Evolutionary conservation across 2,113 vertebrate genomes (phyloP), one percentile per base, ranked within the genome.

Genomic region (Brienomyrus longianalis): DNA sequence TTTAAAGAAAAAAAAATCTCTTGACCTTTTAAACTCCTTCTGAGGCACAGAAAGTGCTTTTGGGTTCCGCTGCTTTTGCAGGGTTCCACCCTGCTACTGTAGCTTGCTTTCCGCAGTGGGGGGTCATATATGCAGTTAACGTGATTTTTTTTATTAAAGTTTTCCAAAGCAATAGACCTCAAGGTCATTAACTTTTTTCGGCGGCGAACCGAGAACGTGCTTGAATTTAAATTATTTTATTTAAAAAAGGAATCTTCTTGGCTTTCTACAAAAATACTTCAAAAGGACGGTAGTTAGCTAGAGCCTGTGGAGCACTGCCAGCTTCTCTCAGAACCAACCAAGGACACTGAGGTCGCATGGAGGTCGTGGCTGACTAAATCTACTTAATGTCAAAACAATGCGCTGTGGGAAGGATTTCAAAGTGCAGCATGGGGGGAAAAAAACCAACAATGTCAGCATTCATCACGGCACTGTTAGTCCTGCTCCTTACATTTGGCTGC

Each of bases 381-480:
- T 84, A 74, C 89, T 91, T 91, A 91, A 91, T 92, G 91, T 93
- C 90, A 91, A 84, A 91, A 90, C 91, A 90, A 89, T 86, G 83
- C 90, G 54, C 50, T 91, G 83, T 89, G 90, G 88, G 90, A 91
- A 91, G 88, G 56, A 89, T 91, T 91, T 90, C 91, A 86, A 87
- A 90, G 80, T 83, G 56, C 48, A 85, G 88, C 43, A 19, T 83
- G 77, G 83, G 85, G 84, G 43, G 6, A 59, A 59, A 84, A 48
- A 48, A 48, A n/a, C n/a, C 80, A 90, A 90, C 91, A 91, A 90
- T 88, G 88, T 89, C 70, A 39, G 84, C 66, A 92, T 93, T 92
- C 91, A 92, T 92, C 86, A 90, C 31, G 50, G 39, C 51, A 48
- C 74, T 31, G 54, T 89, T 90, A 90, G 88, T 62, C 89, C 59